phyloP scores from a whole-genome alignment of 2,888 invertebrate species.

The Nomada flava region DNA sequence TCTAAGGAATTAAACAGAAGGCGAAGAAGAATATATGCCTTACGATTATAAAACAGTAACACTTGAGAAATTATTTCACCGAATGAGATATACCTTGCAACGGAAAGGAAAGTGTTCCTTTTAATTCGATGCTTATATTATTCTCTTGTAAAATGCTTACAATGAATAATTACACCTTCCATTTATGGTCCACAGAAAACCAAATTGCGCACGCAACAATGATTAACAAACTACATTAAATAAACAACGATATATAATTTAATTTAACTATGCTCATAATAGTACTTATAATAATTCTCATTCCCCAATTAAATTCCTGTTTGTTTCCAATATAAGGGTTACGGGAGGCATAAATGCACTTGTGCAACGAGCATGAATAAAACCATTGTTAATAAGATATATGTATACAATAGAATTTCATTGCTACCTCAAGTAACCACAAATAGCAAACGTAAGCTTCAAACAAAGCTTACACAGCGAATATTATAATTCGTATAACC shows the following conservation, averaged over 20 bases:
- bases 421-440: background rate
- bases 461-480: background rate
- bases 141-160: background rate
- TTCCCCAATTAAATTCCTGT: background rate
- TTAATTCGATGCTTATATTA: background rate
- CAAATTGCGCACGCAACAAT: background rate
- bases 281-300: background rate
- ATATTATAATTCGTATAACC: background rate
- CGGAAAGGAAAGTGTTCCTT: background rate
- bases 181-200: background rate
- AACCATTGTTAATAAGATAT: background rate
- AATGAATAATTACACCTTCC: background rate
- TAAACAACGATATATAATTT: background rate
- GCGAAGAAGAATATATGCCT: background rate
- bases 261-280: no score
- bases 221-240: background rate
- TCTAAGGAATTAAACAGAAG: background rate
- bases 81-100: no score
- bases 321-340: background rate
- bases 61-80: no score
- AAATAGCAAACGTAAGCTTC: background rate
- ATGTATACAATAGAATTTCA: background rate
- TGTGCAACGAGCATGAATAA: no score
- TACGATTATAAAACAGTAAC: background rate
- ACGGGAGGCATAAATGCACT: background rate